Base-by-base conservation (phyloP, 2,888 invertebrate species). In the Tenodera sinensis region DNA sequence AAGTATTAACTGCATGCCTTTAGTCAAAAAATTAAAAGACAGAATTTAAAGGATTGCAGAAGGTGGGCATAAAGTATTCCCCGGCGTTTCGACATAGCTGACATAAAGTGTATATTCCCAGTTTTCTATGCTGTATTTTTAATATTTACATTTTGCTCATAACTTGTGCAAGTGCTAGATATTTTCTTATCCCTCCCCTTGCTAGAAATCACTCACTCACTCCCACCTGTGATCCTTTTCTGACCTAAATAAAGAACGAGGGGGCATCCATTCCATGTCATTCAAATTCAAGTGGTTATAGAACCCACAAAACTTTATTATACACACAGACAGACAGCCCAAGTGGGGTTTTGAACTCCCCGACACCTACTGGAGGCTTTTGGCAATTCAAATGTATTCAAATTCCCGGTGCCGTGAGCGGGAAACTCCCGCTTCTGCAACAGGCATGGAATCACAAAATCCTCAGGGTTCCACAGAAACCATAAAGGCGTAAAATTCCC, bases 311-410 rank as follows among this genome's bases (percentile, higher is more conserved):
- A 25, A 84, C 42, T 87, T 87, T 83, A 87, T 87, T 87, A 87
- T 83, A 82, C 34, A 9, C 82, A 28, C 83, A 85, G 28, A 28
- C 83, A 85, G 28, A 71, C 54, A 71, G 54, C 54, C 54, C 54
- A 71, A 71, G 54, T 71, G 54, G 42, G 87, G 87, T 30, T 82
- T 82, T 87, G 82, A 87, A 87, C 83, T 87, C 27, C 30, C 83
- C 83, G 83, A 87, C 87, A 34, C 87, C 83, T 87, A 87, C 87
- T 83, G 54, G 54, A 71, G 54, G 83, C 82, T 87, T 82, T 88
- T 88, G 88, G 88, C 88, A 88, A 88, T 83, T 88, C 88, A 88
- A 88, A 88, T 88, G 84, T 88, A 88, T 88, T 88, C 88, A 88
- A 88, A 88, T 88, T 88, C 88, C 82, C 3, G 54, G 81, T 87